Conservation (phyloP, 2,797 vertebrate genomes). For the Clamator glandarius region DNA sequence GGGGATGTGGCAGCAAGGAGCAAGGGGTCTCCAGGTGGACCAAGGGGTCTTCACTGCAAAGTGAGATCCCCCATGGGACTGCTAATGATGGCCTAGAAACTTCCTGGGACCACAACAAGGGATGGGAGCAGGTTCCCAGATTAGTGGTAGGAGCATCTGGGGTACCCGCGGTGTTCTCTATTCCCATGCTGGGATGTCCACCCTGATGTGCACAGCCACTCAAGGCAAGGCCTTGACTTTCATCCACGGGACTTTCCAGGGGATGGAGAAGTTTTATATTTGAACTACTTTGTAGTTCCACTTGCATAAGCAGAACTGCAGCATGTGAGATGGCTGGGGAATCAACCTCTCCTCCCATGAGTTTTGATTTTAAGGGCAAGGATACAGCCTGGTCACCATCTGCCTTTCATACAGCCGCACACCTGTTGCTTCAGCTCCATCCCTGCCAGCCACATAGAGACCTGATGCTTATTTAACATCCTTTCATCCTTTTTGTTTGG, state of each 20-base stretch:
- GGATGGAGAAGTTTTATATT: neutral
- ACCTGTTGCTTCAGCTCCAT: neutral
- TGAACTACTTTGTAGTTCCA: neutral
- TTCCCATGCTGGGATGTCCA: neutral
- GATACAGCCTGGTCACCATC: neutral
- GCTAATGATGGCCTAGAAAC: neutral
- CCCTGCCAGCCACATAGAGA: rapidly evolving
- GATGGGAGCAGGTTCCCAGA: neutral
- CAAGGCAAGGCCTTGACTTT: neutral
- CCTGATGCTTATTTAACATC: rapidly evolving
- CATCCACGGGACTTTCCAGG: neutral
- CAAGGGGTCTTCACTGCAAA: neutral
- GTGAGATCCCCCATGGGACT: neutral
- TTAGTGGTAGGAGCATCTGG: rapidly evolving
- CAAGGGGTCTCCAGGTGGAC: neutral
- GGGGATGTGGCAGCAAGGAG: neutral
- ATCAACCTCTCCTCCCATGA: neutral
- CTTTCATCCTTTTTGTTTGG: neutral
- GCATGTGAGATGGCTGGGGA: rapidly evolving
- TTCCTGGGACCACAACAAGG: neutral
- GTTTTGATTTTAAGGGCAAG: neutral
- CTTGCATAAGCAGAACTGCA: neutral
- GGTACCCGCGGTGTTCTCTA: neutral
- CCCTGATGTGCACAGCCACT: neutral
- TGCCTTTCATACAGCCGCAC: neutral